Evolutionary conservation across 2,797 vertebrate species (phyloP), one percentile per base, ranked within the genome.

Genomic region (Pantherophis alleghaniensis): DNA sequence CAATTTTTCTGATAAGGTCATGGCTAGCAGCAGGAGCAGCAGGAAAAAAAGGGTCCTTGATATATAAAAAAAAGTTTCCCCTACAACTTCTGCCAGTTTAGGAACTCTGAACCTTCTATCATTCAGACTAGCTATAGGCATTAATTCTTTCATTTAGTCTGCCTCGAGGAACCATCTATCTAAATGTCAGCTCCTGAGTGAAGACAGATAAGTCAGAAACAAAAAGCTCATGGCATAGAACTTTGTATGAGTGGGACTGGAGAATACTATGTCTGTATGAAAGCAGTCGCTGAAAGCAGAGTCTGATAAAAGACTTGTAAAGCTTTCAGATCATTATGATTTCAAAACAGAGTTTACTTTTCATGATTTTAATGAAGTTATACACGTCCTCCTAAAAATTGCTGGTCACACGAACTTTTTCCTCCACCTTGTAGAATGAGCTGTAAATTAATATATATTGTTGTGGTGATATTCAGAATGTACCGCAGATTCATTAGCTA

Each of bases 371-470:
- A 42, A 89, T 90, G 79, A 90, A 66, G 66, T 95, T 93, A 92
- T 63, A 63, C 74, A 11, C 88, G 37, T 92, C 57, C 16, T 96
- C 59, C 2, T 69, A 79, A 91, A 74, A 95, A 94, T 96, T n/a
- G 20, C 28, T 60, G 79, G 69, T n/a, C 56, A 61, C 26, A 26
- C 26, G 28, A 69, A 32, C 51, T 83, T 53, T 63, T 10, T 20
- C 69, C 24, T 69, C 60, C 94, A 88, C 95, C 95, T 61, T 94
- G 92, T 91, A 93, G 90, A 90, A 91, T 53, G 92, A 94, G 92
- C 83, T 93, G 86, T 51, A 51, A 51, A 51, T 7, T 51, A 51
- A 7, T 55, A 94, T 93, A 87, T 89, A 89, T 28, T 28, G 89
- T 92, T 93, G 94, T 93, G 92, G 93, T 63, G 91, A 94, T 96